Evolutionary conservation across 2,113 vertebrate species (phyloP).

Genomic region (Pomatorhinus ruficollis): DNA sequence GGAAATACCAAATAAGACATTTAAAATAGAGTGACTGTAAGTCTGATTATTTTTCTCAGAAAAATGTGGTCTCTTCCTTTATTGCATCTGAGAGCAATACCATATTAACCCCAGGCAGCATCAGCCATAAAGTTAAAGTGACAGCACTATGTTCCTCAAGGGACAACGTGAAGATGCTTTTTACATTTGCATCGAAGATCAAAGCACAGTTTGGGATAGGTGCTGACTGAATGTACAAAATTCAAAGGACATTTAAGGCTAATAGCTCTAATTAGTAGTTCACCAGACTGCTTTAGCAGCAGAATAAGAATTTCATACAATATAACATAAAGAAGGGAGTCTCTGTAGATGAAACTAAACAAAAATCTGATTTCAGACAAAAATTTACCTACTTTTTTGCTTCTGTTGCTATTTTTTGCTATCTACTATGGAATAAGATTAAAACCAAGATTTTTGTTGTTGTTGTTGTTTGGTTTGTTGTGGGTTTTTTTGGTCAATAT

Average conservation of each 20-base stretch:
- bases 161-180: not conserved
- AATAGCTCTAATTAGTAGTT: conserved; percentile 10
- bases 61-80: not conserved
- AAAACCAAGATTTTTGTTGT: not conserved
- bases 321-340: not conserved
- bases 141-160: not conserved
- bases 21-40: not conserved
- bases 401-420: not conserved
- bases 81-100: not conserved
- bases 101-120: conserved; percentile 8
- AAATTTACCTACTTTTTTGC: not conserved
- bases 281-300: not conserved
- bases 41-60: not conserved
- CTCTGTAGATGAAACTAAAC: not conserved
- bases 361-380: not conserved
- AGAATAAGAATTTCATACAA: not conserved
- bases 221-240: not conserved
- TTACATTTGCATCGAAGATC: conserved; percentile 39
- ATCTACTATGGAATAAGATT: not conserved
- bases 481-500: not conserved
- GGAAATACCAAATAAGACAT: not conserved
- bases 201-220: not conserved
- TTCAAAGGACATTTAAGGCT: conserved; percentile 30
- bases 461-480: not conserved
- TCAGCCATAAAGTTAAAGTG: conserved; percentile 18